Percentiles rank a stretch among this genome's conserved stretches.
These are phyloP conservation scores for Leucosticte australis DNA, from an alignment of 2,113 vertebrate species.

Conservation along the genomic window DNA sequence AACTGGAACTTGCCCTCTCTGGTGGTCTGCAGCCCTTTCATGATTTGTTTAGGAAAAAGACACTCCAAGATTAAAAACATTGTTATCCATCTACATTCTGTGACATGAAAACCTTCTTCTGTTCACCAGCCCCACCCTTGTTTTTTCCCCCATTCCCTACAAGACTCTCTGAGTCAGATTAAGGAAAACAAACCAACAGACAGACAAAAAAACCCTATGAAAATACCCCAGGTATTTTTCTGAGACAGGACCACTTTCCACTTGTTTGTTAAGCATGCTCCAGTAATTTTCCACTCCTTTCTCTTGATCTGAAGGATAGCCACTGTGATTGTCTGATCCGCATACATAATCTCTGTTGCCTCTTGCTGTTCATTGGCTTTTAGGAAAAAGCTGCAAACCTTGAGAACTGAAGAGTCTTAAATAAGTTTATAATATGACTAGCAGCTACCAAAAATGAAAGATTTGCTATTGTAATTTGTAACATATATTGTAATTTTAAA, in stretches of 20 bases:
- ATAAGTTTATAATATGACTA: background rate
- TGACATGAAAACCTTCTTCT: background rate
- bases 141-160: background rate
- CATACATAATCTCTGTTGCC: background rate
- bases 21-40: background rate
- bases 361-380: background rate
- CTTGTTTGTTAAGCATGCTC: background rate
- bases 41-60: background rate
- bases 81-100: background rate
- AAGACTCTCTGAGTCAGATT: background rate
- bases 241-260: background rate
- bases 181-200: background rate
- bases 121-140: background rate
- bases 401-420: background rate
- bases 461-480: background rate
- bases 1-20: background rate
- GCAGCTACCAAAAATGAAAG: background rate
- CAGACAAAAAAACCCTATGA: background rate
- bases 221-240: background rate
- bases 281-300: background rate
- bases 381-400: background rate
- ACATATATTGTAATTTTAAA: background rate
- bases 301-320: background rate
- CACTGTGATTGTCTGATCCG: background rate
- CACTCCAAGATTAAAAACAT: background rate